A percentile compares a stretch with the other conserved stretches of the same genome.
phyloP scores from a whole-genome alignment of 2,113 vertebrate genomes.

The Misgurnus mizolepis region DNA sequence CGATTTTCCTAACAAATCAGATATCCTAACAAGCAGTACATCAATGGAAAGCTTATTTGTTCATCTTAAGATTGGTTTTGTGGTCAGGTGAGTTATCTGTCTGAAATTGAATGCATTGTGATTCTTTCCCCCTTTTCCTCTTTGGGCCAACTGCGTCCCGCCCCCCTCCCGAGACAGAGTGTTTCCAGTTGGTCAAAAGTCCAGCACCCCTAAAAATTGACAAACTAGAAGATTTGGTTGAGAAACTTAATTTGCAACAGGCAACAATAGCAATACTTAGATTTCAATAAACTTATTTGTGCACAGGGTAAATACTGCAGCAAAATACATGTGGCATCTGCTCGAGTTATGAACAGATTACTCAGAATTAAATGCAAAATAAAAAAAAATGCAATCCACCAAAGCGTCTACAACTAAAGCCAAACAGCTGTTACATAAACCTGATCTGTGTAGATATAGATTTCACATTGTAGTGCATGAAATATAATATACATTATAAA shows the following conservation, averaged over 20 bases:
- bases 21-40: too few species aligned
- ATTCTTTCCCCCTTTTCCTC: slow-evolving; percentile 22
- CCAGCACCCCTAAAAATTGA: slow-evolving; percentile 94
- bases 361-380: neutral
- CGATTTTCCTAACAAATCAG: too few species aligned
- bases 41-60: too few species aligned
- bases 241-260: slow-evolving; percentile 72
- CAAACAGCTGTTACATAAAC: neutral
- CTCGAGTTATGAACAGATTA: neutral
- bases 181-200: slow-evolving; percentile 99
- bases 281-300: slow-evolving; percentile 65
- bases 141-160: slow-evolving; percentile 71
- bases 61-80: too few species aligned
- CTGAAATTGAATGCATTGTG: neutral
- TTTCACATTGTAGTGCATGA: neutral
- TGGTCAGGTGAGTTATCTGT: neutral
- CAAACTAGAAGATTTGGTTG: slow-evolving; percentile 83
- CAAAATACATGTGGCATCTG: slow-evolving; percentile 69
- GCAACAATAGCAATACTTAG: slow-evolving; percentile 74
- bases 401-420: neutral
- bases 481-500: neutral
- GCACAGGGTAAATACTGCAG: slow-evolving; percentile 78
- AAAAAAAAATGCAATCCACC: neutral
- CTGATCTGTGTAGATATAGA: neutral
- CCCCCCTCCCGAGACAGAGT: slow-evolving; percentile 91